phyloP scores from a whole-genome alignment of 2,113 vertebrate species.

The Notechis scutatus region DNA sequence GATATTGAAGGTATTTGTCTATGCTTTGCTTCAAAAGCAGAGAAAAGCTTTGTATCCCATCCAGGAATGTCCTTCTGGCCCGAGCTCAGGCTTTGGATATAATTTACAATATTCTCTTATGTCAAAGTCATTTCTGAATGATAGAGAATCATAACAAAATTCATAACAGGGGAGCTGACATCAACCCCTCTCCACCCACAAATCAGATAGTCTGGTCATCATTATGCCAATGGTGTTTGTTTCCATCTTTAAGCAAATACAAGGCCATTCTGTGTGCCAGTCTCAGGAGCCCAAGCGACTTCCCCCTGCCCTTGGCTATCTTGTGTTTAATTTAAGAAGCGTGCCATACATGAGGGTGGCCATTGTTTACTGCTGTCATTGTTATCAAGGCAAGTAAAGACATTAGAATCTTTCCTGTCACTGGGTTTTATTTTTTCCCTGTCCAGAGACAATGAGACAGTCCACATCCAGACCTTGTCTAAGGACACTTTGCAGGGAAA shows the following conservation, averaged over 20 bases:
- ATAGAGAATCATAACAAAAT: constrained; percentile 20
- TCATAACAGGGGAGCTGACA: constrained; percentile 40
- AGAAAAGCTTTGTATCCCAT: constrained; percentile 26
- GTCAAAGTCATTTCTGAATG: constrained; percentile 34
- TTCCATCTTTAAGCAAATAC: constrained; percentile 46
- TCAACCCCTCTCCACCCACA: constrained; percentile 19
- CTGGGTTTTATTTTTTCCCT: constrained; percentile 59
- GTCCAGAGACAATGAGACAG: constrained; percentile 56
- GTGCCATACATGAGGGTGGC: constrained; percentile 57
- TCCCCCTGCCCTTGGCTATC: constrained; percentile 61
- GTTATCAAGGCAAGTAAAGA: constrained; percentile 68
- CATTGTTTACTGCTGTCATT: constrained; percentile 66
- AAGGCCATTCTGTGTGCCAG: constrained; percentile 45
- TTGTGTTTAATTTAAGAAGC: constrained; percentile 68
- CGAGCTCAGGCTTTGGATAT: constrained; percentile 16
- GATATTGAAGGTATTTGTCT: constrained; percentile 38
- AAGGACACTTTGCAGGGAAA: constrained; percentile 53
- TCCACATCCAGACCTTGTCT: constrained; percentile 61
- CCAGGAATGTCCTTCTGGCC: constrained; percentile 31
- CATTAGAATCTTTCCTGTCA: constrained; percentile 60
- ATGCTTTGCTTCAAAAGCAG: constrained; percentile 45
- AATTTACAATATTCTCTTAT: constrained; percentile 27
- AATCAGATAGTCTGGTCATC: constrained; percentile 17
- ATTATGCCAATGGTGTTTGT: constrained; percentile 25
- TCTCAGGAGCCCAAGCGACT: constrained; percentile 52